These are phyloP conservation scores for Elysia chlorotica DNA, from an alignment of 1,140 invertebrate species.

Conservation along the genomic window DNA sequence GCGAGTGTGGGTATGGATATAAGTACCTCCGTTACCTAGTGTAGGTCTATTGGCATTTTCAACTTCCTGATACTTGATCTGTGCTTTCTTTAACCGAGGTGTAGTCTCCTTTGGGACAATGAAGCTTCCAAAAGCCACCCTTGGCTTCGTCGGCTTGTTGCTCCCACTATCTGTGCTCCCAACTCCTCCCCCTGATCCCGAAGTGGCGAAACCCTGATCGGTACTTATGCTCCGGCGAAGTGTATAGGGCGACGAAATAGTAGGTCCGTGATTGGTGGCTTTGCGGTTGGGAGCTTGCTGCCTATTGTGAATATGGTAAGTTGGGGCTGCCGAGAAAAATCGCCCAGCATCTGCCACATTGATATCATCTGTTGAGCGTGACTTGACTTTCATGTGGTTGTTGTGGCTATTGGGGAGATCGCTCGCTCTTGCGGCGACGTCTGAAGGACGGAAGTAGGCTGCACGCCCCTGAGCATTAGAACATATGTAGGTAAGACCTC, in stretches of 20 bases:
- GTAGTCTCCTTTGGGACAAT: background rate
- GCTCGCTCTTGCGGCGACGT: no score
- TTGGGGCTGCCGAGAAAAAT: no score
- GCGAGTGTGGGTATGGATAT: background rate
- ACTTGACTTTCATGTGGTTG: background rate
- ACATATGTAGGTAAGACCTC: no score
- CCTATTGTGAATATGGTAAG: no score
- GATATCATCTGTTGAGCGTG: background rate
- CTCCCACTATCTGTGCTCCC: background rate
- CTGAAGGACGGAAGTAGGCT: conserved; percentile 2
- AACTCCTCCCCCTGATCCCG: background rate
- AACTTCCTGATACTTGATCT: background rate
- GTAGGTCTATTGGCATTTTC: background rate
- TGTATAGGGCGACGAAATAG: background rate
- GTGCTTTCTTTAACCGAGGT: background rate
- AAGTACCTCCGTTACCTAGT: background rate
- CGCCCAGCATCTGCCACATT: no score
- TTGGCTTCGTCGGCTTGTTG: background rate
- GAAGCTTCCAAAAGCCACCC: background rate
- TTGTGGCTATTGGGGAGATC: background rate
- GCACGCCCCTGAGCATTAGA: background rate
- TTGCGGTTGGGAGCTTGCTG: background rate
- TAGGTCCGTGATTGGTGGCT: background rate
- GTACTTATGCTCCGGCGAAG: background rate
- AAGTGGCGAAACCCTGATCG: background rate